Base-by-base conservation (phyloP, 2,888 invertebrate species). In the Dynastes maya region DNA sequence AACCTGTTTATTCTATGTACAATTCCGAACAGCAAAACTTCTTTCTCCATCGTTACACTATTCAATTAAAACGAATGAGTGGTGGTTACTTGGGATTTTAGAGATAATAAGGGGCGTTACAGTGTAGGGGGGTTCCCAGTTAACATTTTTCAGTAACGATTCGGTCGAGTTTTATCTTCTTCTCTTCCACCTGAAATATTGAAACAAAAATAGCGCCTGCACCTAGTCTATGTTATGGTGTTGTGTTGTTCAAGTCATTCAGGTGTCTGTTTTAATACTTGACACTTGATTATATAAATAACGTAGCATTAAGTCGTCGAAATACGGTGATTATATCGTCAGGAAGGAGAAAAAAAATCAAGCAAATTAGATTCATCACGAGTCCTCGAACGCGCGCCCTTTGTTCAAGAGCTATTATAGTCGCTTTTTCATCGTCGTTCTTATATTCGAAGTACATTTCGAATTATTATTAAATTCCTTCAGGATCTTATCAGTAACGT, bases 31-130 rank as follows among this genome's bases (percentile, higher is more conserved):
- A 81, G 82, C 85, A 80, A 83, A 83, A 84, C 82, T 85, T 81
- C 74, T 65, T 80, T 74, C 74, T 82, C 58, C 55, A 77, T 82
- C 82, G 82, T 82, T 82, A 83, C 45, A 45, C 9, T 82, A 84
- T 86, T 86, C 87, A 87, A 87, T 87, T 87, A 87, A 86, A 86
- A 85, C 81, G 85, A 84, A 86, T 87, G 87, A 87, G 87, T 87
- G 86, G 86, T 85, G 85, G 86, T 85, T 85, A 85, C 85, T 84
- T 84, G 82, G 86, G 84, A 85, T 86, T 85, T 83, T 81, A 80
- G 82, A 82, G 82, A 86, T 85, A 86, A 87, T 85, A 85, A 85
- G 84, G 86, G 87, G 87, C 86, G 87, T 83, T 84, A 45, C 75
- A 49, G 55, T 13, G 76, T 22, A 70, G 55, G 45, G 76, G 58